These are phyloP conservation scores for Beroe ovata DNA, from an alignment of 37 sponge, comb jelly and placozoan genomes.

Conservation along the genomic window DNA sequence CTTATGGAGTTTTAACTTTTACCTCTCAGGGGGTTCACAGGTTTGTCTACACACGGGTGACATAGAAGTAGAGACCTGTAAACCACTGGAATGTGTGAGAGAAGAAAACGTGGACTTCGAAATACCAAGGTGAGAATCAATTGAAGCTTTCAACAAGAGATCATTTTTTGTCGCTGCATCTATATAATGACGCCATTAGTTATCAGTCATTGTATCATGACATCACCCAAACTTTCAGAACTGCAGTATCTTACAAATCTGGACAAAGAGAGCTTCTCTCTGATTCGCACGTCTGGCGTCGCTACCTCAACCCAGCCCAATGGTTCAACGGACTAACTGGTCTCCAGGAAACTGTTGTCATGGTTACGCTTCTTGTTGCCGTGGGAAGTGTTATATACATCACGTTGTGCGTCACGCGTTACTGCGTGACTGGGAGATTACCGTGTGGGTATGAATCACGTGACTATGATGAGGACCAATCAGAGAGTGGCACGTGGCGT, in stretches of 20 bases:
- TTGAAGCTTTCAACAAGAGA: too few species aligned
- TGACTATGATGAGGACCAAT: too few species aligned
- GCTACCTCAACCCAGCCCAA: constrained; percentile 37
- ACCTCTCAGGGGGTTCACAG: neutral
- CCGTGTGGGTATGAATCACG: too few species aligned
- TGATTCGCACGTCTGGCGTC: neutral
- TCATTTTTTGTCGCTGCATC: too few species aligned
- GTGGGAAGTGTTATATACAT: neutral
- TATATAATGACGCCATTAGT: too few species aligned
- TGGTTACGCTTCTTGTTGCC: neutral
- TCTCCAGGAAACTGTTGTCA: constrained; percentile 35
- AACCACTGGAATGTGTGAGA: neutral
- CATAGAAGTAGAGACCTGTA: neutral
- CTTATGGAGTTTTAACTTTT: too few species aligned
- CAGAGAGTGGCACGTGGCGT: too few species aligned
- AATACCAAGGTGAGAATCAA: constrained; percentile 39
- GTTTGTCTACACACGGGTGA: constrained; percentile 45
- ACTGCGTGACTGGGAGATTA: neutral
- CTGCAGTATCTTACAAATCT: neutral
- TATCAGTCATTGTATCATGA: too few species aligned
- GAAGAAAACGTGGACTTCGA: constrained; percentile 29
- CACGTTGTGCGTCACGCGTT: neutral
- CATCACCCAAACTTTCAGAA: neutral
- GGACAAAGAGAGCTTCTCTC: constrained; percentile 39
- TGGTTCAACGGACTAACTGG: constrained; percentile 62